phyloP scores from a whole-genome alignment of 2,888 invertebrate species.

The Molanna angustata region DNA sequence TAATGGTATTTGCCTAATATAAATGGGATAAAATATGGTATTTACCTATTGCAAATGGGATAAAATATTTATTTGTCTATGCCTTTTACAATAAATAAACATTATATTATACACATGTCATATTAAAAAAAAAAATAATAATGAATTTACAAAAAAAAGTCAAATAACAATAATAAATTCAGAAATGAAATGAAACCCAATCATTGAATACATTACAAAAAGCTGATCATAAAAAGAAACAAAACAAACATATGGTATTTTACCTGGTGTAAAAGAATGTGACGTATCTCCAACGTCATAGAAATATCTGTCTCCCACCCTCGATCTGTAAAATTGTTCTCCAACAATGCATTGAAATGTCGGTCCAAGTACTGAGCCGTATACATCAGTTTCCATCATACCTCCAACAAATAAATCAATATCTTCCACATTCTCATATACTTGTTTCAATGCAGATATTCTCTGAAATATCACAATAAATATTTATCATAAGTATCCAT shows the following conservation, averaged over 20 bases:
- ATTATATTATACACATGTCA: neutral
- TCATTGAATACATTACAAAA: no score
- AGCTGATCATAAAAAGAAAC: neutral
- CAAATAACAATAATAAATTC: no score
- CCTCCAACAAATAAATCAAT: conserved; percentile 86
- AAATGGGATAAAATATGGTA: no score
- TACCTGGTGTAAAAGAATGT: conserved; percentile 65
- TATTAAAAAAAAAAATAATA: no score
- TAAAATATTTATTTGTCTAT: no score
- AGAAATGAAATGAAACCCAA: no score
- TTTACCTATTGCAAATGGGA: no score
- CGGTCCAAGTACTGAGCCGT: conserved; percentile 78
- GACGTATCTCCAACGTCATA: conserved; percentile 68
- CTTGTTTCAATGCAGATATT: conserved; percentile 59
- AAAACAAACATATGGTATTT: conserved; percentile 25
- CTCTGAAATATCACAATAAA: conserved; percentile 53
- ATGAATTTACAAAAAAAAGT: no score
- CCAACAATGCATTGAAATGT: conserved; percentile 86
- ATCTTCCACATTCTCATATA: conserved; percentile 79
- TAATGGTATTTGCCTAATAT: no score
- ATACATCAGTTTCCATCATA: conserved; percentile 71
- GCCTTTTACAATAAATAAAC: no score
- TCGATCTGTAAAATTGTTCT: conserved; percentile 82
- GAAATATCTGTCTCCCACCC: conserved; percentile 84
- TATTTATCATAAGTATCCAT: no score